These are phyloP conservation scores for Chesias legatella DNA, from an alignment of 2,888 invertebrate genomes.

Conservation along the genomic window DNA sequence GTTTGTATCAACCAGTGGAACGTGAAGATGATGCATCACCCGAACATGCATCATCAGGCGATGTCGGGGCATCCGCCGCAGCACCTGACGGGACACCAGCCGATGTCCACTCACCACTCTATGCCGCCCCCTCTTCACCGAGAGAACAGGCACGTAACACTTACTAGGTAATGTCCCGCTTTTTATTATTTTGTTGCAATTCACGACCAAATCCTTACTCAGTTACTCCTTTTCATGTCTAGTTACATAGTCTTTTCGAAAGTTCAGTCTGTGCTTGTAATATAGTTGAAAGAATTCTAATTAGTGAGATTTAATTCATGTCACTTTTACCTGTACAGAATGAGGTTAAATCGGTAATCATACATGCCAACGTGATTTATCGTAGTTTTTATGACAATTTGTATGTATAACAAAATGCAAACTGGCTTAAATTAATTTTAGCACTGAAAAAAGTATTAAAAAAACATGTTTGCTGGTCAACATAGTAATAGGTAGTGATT, in stretches of 20 bases:
- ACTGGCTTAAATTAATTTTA: too few species aligned
- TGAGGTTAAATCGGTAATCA: constrained; percentile 5
- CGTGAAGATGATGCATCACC: constrained; percentile 78
- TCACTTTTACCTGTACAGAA: constrained; percentile 1
- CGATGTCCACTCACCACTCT: constrained; percentile 80
- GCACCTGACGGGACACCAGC: constrained; percentile 70
- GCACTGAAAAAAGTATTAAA: too few species aligned
- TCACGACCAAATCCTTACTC: constrained; percentile 1
- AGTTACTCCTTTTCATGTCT: neutral
- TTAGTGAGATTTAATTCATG: constrained; percentile 11
- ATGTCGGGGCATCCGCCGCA: constrained; percentile 77
- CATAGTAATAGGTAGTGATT: too few species aligned
- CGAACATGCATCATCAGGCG: constrained; percentile 79
- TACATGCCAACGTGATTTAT: too few species aligned
- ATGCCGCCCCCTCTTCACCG: constrained; percentile 84
- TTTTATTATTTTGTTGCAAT: constrained; percentile 53
- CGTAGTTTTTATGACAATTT: too few species aligned
- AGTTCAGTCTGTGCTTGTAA: too few species aligned
- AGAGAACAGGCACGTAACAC: constrained; percentile 81
- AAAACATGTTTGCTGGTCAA: too few species aligned
- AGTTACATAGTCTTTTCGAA: constrained; percentile 4
- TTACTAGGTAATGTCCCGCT: constrained; percentile 74
- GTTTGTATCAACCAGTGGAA: constrained; percentile 62
- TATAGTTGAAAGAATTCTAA: constrained; percentile 12
- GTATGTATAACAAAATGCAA: too few species aligned